phyloP scores from a whole-genome alignment of 2,888 invertebrate genomes.

The Scaptomyza cyrtandrae region DNA sequence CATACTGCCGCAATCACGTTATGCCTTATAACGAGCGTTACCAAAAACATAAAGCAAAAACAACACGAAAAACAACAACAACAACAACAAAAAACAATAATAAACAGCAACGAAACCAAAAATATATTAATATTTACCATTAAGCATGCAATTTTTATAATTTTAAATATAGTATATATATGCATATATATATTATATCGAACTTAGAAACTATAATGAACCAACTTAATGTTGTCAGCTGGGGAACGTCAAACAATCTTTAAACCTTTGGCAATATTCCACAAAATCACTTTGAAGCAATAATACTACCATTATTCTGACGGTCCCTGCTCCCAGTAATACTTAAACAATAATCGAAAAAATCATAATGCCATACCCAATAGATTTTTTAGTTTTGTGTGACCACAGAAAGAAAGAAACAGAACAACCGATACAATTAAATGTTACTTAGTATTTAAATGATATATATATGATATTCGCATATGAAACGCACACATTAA shows the following conservation, averaged over 20 bases:
- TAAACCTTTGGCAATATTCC: too few species aligned
- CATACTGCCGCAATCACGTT: slow-evolving; percentile 13
- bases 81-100: not conserved
- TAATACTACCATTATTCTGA: too few species aligned
- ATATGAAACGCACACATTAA: too few species aligned
- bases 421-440: too few species aligned
- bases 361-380: too few species aligned
- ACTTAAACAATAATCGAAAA: too few species aligned
- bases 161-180: too few species aligned
- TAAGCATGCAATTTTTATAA: slow-evolving; percentile 58
- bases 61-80: not conserved
- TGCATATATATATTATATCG: not conserved
- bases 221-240: not conserved
- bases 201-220: not conserved
- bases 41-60: slow-evolving; percentile 11
- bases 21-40: slow-evolving; percentile 36
- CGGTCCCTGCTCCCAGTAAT: too few species aligned
- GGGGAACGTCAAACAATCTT: too few species aligned
- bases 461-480: too few species aligned
- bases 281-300: too few species aligned
- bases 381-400: not conserved
- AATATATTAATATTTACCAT: slow-evolving; percentile 40
- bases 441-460: too few species aligned
- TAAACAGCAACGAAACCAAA: slow-evolving; percentile 1
- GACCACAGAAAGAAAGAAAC: not conserved